A percentile compares a stretch with the other conserved stretches of the same genome.
Conservation (phyloP, 2,888 invertebrate species). For the Ellobium chinense region DNA sequence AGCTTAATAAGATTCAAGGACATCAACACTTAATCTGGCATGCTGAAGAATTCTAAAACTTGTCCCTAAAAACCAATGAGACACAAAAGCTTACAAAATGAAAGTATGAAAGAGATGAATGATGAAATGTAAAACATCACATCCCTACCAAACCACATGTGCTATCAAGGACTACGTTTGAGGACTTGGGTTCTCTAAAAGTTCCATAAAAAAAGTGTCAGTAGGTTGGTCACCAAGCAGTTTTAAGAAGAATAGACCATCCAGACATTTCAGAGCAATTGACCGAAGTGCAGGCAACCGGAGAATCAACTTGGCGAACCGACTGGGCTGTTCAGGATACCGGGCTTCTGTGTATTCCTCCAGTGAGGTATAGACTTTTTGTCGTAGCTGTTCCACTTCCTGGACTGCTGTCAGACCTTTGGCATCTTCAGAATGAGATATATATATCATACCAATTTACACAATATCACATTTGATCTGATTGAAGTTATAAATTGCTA, state of each 20-base stretch:
- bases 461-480: too few species aligned
- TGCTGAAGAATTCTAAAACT: too few species aligned
- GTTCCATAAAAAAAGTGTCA: constrained; percentile 84
- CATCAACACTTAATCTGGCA: too few species aligned
- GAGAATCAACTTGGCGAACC: constrained; percentile 94
- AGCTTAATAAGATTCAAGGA: too few species aligned
- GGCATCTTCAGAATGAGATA: too few species aligned
- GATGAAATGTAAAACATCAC: not conserved
- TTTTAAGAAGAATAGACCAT: constrained; percentile 96
- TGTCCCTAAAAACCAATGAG: too few species aligned
- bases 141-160: not conserved
- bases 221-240: constrained; percentile 92
- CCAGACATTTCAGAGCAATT: constrained; percentile 89
- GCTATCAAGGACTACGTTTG: constrained; percentile 16
- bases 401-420: constrained; percentile 89
- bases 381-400: constrained; percentile 84
- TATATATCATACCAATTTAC: too few species aligned
- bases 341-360: constrained; percentile 95
- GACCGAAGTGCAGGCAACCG: constrained; percentile 79
- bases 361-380: constrained; percentile 95
- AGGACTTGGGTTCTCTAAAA: constrained; percentile 74
- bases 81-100: too few species aligned
- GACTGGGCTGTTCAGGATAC: constrained; percentile 93
- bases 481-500: too few species aligned
- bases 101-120: too few species aligned